Base-by-base conservation (phyloP, 2,113 vertebrate genomes). In the Xiphias gladius region DNA sequence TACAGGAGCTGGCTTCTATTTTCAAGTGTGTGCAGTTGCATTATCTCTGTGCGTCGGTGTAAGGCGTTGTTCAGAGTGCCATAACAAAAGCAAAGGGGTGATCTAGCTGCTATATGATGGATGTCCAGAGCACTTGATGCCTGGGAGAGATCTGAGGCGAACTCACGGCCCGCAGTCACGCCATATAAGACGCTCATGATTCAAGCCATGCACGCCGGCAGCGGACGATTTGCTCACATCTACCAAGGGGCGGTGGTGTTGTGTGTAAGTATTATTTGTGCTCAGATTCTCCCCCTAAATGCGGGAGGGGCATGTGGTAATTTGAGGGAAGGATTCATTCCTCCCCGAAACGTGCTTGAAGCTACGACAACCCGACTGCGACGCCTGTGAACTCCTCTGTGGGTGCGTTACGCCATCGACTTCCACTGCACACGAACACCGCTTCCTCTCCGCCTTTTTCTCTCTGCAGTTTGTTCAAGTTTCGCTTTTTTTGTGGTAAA, bases 21-120 rank as follows among this genome's bases (percentile, higher is more conserved):
- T 64, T 55, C 12, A 6, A 52, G 22, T 26, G 24, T 55, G 4
- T 30, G 52, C 70, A 32, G 37, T 65, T 59, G 26, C n/a, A 5
- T 79, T 59, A 7, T 65, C 1, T 73, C 13, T 69, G 67, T 50
- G 54, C 84, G 19, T 86, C 50, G 20, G 62, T 71, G 72, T 26
- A 73, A 72, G 72, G 61, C n/a, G 50, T 24, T 85, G 71, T 82
- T 61, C 58, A 28, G 16, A 30, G 46, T 16, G 74, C 64, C 73
- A 75, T 80, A 79, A 71, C 55, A 39, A 83, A 79, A 50, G 71
- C 65, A 65, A 46, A 76, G 52, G 28, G 90, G 71, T 14, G 46
- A 90, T 85, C 81, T 82, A 63, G 75, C 1, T 17, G 41, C 82
- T 80, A 86, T 90, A 57, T 83, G 88, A 91, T 76, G 83, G 76